Evolutionary conservation across 2,888 invertebrate genomes (phyloP).

Genomic region (Agrotis ipsilon): DNA sequence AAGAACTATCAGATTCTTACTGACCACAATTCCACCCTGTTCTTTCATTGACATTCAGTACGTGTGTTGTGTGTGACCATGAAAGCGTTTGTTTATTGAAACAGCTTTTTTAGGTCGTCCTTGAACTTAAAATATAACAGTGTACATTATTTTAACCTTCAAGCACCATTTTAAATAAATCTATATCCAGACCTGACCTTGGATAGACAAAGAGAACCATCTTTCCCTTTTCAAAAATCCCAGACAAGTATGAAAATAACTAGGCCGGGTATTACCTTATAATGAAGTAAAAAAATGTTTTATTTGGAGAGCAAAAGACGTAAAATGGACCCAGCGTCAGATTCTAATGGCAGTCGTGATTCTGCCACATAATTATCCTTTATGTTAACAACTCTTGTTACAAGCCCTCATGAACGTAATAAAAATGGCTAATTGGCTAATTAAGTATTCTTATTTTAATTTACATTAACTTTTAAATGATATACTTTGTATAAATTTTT

Average conservation of each 20-base stretch:
- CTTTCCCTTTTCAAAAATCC: background rate
- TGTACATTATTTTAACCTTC: background rate
- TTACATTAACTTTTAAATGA: conserved; percentile 8
- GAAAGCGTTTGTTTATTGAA: background rate
- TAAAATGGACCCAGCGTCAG: conserved; percentile 20
- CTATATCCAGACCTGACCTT: conserved; percentile 10
- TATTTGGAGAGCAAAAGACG: conserved; percentile 2
- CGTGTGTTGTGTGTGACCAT: background rate
- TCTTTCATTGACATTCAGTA: too few relatives aligned
- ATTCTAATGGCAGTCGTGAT: conserved; percentile 36
- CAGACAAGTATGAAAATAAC: conserved; percentile 23
- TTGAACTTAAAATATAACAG: conserved; percentile 18
- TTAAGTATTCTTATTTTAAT: conserved; percentile 7
- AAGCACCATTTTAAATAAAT: conserved; percentile 21
- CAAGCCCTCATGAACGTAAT: conserved; percentile 11
- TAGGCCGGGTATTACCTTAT: background rate
- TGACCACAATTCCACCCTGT: too few relatives aligned
- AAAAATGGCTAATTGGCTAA: conserved; percentile 14
- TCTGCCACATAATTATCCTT: conserved; percentile 35
- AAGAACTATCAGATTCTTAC: too few relatives aligned
- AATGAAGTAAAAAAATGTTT: background rate
- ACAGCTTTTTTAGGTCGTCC: background rate
- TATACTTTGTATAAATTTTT: too few relatives aligned
- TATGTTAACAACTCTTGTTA: conserved; percentile 28
- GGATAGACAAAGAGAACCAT: conserved; percentile 4